Evolutionary conservation across 2,888 invertebrate species (phyloP).

Genomic region (Ferdinandea cuprea): DNA sequence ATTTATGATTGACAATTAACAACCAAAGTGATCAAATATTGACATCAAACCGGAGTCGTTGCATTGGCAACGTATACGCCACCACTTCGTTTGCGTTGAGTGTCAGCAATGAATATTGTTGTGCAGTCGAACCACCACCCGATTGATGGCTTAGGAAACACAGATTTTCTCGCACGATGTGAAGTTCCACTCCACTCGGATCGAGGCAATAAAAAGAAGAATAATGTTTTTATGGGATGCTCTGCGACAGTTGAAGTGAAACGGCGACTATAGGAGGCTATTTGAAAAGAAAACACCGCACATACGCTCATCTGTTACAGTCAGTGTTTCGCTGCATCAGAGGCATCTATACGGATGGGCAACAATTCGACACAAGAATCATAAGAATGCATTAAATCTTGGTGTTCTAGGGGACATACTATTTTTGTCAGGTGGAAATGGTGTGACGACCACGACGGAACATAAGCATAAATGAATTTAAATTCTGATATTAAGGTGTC

Average conservation of each 20-base stretch:
- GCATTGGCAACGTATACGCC: slow-evolving; percentile 42
- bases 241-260: slow-evolving; percentile 48
- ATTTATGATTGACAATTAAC: slow-evolving; percentile 74
- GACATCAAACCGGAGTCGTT: slow-evolving; percentile 53
- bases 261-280: slow-evolving; percentile 34
- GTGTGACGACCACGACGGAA: slow-evolving; percentile 60
- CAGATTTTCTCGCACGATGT: slow-evolving; percentile 70
- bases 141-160: slow-evolving; percentile 59
- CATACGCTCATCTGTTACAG: slow-evolving; percentile 27
- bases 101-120: slow-evolving; percentile 45
- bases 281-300: slow-evolving; percentile 55
- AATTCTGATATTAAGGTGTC: slow-evolving; percentile 73
- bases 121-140: slow-evolving; percentile 37
- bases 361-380: slow-evolving; percentile 72
- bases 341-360: slow-evolving; percentile 12
- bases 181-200: slow-evolving; percentile 38
- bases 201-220: slow-evolving; percentile 61
- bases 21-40: slow-evolving; percentile 73
- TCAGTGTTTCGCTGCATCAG: slow-evolving; percentile 20
- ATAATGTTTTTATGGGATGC: slow-evolving; percentile 56
- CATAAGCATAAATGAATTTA: slow-evolving; percentile 71
- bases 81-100: slow-evolving; percentile 35
- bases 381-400: slow-evolving; percentile 55
- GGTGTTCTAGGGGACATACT: slow-evolving; percentile 33
- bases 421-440: slow-evolving; percentile 65